Evolutionary conservation across 1,140 invertebrate species (phyloP), one percentile per base, ranked within the genome.

Genomic region (Neuroterus valhalla): DNA sequence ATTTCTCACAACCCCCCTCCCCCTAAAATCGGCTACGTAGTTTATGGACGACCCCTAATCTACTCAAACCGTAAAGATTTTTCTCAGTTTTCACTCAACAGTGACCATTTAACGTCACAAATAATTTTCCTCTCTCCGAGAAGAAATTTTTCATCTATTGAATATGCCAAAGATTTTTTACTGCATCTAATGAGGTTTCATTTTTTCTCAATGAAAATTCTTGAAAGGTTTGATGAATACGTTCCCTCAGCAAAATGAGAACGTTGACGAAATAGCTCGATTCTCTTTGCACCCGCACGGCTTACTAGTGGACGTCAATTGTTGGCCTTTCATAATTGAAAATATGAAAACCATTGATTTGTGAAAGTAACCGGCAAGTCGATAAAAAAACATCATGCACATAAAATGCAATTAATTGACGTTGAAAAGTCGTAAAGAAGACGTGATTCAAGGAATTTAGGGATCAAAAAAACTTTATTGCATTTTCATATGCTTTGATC

Each of bases 341-440:
- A 38, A 38, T 38, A 38, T 48, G 17, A 48, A 48, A 48, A 19
- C 17, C 46, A 48, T 48, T 48, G 17, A 48, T 48, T 48, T 48
- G 46, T 48, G 17, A 48, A 48, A 48, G 46, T 48, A 46, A 15
- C 31, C 31, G 31, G n/a, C n/a, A 46, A 19, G 46, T 48, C 14
- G 17, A 8, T n/a, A 17, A 19, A 48, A 48, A 48, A 48, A 3
- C n/a, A 48, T 48, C 46, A n/a, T 19, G n/a, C 46, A n/a, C 17
- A 48, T 48, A 17, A 48, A 48, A 48, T 48, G 46, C 46, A 48
- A 48, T 48, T 48, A 48, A 48, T 17, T 48, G 46, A 19, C 46
- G 8, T 48, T 48, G 17, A 17, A 48, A 48, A 48, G 46, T 17
- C 46, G 1, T 48, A 48, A 48, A 48, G 15, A 38, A n/a, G 17